A percentile compares a stretch with the other conserved stretches of the same genome.
Conservation (phyloP, 2,113 vertebrate genomes). For the Pedionomus torquatus region DNA sequence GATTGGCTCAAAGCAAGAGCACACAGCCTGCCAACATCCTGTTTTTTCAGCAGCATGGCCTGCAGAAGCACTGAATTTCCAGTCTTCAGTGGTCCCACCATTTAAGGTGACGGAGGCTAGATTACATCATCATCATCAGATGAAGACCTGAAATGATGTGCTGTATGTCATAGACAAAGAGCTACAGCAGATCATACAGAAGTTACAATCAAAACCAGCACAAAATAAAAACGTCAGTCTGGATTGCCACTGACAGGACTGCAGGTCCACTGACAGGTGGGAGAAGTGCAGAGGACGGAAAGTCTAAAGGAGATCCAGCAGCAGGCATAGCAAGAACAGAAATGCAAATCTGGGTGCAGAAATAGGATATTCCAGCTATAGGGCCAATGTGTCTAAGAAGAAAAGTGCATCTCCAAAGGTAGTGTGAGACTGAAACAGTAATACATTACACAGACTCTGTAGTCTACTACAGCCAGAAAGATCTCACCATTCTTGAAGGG, state of each 20-base stretch:
- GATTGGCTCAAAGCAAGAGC: neutral
- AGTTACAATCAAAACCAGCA: neutral
- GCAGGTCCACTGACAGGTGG: neutral
- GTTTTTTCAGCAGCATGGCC: neutral
- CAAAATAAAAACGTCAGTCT: neutral
- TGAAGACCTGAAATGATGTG: neutral
- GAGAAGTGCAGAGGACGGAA: neutral
- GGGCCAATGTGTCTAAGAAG: neutral
- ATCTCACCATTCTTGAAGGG: conserved; percentile 65
- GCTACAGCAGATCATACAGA: neutral
- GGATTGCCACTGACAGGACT: neutral
- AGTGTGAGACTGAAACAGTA: neutral
- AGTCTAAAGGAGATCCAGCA: neutral
- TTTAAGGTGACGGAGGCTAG: neutral
- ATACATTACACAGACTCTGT: neutral
- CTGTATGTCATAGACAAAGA: neutral
- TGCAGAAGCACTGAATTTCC: neutral
- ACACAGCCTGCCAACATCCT: neutral
- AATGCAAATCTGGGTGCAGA: neutral
- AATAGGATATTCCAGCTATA: neutral
- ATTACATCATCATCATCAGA: neutral
- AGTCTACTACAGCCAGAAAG: neutral
- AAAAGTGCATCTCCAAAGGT: neutral
- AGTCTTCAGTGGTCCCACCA: neutral
- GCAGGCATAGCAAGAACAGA: neutral